Conservation (phyloP, 2,797 vertebrate genomes). For the Varecia variegata region DNA sequence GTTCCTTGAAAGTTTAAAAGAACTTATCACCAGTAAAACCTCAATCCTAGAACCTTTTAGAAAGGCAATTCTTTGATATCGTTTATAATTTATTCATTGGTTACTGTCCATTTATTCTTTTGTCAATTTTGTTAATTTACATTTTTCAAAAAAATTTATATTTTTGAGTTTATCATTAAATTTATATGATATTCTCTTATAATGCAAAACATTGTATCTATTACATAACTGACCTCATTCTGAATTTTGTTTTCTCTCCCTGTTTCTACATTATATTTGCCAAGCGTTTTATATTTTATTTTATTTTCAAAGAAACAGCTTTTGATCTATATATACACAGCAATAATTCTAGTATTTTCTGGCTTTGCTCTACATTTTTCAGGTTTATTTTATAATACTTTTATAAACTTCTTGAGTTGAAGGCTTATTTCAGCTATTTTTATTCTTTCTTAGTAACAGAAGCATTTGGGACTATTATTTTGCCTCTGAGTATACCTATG, state of each 20-base stretch:
- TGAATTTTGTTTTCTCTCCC: not conserved
- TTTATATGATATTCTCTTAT: not conserved
- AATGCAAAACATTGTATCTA: not conserved
- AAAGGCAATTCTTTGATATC: not conserved
- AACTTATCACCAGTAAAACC: not conserved
- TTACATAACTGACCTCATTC: not conserved
- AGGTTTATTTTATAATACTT: not conserved
- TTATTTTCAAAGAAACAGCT: not conserved
- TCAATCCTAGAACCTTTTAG: not conserved
- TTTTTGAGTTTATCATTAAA: not conserved
- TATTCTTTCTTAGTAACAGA: not conserved
- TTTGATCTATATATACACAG: not conserved
- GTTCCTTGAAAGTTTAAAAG: conserved; percentile 22
- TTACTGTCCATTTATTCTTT: not conserved
- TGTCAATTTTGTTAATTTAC: not conserved
- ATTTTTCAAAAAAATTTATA: not conserved
- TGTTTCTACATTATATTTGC: not conserved
- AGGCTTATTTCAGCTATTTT: not conserved
- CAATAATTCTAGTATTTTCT: not conserved
- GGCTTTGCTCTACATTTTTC: not conserved
- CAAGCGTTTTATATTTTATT: not conserved
- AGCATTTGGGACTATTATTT: not conserved
- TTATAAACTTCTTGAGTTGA: not conserved
- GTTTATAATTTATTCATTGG: not conserved
- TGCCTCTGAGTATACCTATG: not conserved